A percentile compares a stretch with the other conserved stretches of the same genome.
Conservation (phyloP, 2,113 vertebrate genomes). For the Tonatia bakeri region DNA sequence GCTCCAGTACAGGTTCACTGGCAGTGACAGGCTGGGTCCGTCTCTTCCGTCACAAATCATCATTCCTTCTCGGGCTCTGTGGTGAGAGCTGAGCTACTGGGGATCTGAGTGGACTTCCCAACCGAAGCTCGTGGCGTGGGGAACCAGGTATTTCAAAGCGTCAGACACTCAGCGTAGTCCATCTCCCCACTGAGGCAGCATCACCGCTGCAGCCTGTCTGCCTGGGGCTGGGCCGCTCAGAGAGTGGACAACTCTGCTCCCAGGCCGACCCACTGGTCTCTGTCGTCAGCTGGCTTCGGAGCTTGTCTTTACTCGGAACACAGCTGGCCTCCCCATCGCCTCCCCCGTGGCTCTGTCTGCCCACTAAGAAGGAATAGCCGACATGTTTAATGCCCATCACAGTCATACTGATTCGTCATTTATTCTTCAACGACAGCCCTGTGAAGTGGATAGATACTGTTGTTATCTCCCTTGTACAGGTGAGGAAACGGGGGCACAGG, state of each 20-base stretch:
- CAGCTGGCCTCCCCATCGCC: neutral
- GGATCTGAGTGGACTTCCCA: neutral
- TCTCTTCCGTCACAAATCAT: fast-evolving
- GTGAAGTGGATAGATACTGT: neutral
- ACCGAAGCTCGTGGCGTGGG: neutral
- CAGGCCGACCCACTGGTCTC: neutral
- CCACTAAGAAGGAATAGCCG: neutral
- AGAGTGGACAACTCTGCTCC: neutral
- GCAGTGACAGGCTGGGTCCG: neutral
- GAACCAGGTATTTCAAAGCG: neutral
- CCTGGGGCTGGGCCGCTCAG: neutral
- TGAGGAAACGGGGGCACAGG: neutral
- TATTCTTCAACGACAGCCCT: neutral
- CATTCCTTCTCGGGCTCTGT: neutral
- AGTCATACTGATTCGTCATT: neutral
- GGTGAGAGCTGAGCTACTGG: too few relatives aligned
- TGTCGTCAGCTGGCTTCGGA: neutral
- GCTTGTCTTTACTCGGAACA: neutral
- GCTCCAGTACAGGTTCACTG: neutral
- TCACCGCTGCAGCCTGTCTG: neutral
- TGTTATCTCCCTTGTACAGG: neutral
- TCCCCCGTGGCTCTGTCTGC: neutral
- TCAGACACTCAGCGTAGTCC: neutral
- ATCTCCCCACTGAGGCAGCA: neutral
- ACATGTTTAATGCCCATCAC: neutral